Conservation (phyloP, 2,797 vertebrate genomes). For the Aratinga solstitialis region DNA sequence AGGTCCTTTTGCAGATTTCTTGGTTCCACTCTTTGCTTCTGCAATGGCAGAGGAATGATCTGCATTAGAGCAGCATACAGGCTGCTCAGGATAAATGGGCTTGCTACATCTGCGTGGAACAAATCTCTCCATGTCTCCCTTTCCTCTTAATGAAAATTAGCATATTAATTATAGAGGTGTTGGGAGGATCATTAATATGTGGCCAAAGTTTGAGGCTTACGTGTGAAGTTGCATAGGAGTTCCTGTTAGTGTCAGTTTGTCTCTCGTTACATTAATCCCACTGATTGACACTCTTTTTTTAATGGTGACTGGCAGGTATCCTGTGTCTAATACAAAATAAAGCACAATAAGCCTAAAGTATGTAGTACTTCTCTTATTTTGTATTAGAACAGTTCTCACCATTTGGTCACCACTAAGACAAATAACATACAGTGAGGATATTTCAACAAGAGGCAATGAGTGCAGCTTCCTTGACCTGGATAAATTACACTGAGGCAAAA, state of each 20-base stretch:
- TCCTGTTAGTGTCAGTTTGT: background rate
- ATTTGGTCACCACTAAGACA: background rate
- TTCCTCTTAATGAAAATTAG: background rate
- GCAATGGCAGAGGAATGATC: constrained; percentile 6
- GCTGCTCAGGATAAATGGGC: background rate
- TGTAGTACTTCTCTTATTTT: background rate
- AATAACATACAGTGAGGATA: background rate
- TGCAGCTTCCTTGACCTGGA: background rate
- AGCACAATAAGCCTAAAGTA: background rate
- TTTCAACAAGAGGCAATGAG: background rate
- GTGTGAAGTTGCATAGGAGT: background rate
- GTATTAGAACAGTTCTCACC: background rate
- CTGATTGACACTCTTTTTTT: background rate
- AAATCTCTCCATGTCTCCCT: background rate
- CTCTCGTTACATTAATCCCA: background rate
- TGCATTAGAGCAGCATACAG: background rate
- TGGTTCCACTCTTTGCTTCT: background rate
- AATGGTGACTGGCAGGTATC: background rate
- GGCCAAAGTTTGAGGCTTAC: background rate
- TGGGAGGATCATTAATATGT: background rate
- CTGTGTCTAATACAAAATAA: background rate
- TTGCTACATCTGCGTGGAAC: background rate
- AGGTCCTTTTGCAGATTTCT: constrained; percentile 35
- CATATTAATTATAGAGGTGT: background rate
- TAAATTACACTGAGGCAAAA: background rate